These are phyloP conservation scores for Hirtodrosophila trivittata DNA, from an alignment of 2,888 invertebrate genomes.

Conservation along the genomic window DNA sequence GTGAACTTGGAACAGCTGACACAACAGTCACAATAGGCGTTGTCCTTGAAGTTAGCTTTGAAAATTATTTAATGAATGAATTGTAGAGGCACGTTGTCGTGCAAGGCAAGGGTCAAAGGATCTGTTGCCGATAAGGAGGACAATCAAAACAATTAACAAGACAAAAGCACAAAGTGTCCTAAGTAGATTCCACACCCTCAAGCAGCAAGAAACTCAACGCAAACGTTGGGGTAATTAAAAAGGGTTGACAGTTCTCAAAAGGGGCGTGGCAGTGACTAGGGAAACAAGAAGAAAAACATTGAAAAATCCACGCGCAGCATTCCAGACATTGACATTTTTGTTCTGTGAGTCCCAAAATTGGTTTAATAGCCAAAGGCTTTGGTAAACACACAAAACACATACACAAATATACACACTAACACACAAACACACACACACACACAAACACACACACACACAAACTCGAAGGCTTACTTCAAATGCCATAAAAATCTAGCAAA, in stretches of 20 bases:
- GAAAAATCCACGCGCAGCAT: conserved; percentile 13
- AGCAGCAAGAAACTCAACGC: conserved; percentile 9
- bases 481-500: conserved; percentile 15
- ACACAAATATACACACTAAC: conserved; percentile 16
- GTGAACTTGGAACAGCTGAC: conserved; percentile 27
- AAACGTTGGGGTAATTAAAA: conserved; percentile 42
- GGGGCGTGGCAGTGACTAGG: conserved; percentile 18
- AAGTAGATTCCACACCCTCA: conserved; percentile 2
- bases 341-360: conserved; percentile 55
- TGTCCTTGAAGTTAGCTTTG: conserved; percentile 31
- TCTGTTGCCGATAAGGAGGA: conserved; percentile 10
- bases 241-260: conserved; percentile 38
- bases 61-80: conserved; percentile 22
- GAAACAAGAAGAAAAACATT: conserved; percentile 4
- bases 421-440: conserved; percentile 16
- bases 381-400: conserved; percentile 21
- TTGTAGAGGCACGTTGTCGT: conserved; percentile 3
- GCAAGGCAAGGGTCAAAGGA: conserved; percentile 2
- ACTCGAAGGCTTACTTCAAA: too few species aligned
- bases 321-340: conserved; percentile 1
- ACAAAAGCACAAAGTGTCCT: conserved; percentile 25
- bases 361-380: conserved; percentile 60
- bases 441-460: conserved; percentile 21
- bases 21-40: conserved; percentile 3
- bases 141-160: conserved; percentile 42